phyloP scores from a whole-genome alignment of 2,113 vertebrate species.

The Gavia stellata region DNA sequence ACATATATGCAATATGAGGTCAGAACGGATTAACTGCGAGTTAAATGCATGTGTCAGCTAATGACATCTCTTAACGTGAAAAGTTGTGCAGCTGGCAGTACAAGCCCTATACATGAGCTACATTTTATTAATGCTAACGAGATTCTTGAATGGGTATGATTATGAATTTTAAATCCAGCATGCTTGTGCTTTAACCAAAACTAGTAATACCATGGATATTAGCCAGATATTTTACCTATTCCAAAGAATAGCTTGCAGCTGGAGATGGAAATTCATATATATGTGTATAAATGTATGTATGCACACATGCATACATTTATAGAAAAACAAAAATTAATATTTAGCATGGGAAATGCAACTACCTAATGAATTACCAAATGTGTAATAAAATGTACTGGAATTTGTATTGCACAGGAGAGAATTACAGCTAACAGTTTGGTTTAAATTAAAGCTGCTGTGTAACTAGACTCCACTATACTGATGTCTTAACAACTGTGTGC shows the following conservation, averaged over 20 bases:
- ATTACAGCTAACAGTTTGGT: background rate
- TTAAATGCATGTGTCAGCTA: background rate
- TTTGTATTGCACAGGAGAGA: background rate
- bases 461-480: background rate
- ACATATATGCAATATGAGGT: background rate
- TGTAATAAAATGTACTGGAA: background rate
- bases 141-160: background rate
- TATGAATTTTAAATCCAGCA: background rate
- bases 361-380: background rate
- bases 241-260: background rate
- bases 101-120: background rate
- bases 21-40: background rate
- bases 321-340: background rate
- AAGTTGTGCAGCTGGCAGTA: background rate
- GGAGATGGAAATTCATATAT: background rate
- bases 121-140: background rate
- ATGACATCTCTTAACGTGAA: background rate
- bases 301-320: background rate
- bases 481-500: background rate
- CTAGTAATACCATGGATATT: background rate
- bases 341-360: background rate
- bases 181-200: background rate
- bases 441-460: background rate
- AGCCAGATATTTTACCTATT: background rate
- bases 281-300: background rate